phyloP scores from a whole-genome alignment of 2,797 vertebrate species.

The Acridotheres tristis region DNA sequence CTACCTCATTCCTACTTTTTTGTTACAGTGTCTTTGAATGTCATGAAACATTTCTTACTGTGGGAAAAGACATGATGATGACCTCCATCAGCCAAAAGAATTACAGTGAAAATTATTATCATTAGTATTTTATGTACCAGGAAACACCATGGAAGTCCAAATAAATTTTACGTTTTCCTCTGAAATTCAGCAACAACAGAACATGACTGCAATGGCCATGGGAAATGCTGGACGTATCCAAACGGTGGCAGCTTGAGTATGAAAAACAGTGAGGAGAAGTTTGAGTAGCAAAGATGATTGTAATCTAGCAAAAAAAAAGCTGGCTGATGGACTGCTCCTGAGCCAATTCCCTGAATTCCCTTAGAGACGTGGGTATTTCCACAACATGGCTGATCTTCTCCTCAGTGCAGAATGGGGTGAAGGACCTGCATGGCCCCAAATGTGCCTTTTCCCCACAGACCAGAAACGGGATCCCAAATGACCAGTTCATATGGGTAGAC shows the following conservation, averaged over 20 bases:
- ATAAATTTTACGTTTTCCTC: background rate
- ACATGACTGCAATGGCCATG: accelerated
- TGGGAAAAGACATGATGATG: background rate
- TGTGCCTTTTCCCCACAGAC: accelerated
- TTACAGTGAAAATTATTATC: background rate
- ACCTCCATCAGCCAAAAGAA: background rate
- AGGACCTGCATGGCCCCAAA: background rate
- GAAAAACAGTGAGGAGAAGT: background rate
- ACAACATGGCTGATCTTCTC: accelerated
- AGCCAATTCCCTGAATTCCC: background rate
- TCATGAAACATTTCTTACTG: background rate
- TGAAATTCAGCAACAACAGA: background rate
- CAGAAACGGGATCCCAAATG: background rate
- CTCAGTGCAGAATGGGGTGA: background rate
- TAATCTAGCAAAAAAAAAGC: background rate
- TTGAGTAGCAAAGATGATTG: background rate
- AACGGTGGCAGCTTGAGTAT: accelerated
- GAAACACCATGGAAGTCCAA: background rate
- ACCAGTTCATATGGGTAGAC: background rate
- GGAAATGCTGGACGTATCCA: background rate
- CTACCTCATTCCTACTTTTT: background rate
- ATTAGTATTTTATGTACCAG: background rate
- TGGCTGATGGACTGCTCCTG: background rate
- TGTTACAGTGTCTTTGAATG: background rate
- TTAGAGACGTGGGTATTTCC: background rate